phyloP scores from a whole-genome alignment of 2,888 invertebrate species.

The Flexamia atlantica region DNA sequence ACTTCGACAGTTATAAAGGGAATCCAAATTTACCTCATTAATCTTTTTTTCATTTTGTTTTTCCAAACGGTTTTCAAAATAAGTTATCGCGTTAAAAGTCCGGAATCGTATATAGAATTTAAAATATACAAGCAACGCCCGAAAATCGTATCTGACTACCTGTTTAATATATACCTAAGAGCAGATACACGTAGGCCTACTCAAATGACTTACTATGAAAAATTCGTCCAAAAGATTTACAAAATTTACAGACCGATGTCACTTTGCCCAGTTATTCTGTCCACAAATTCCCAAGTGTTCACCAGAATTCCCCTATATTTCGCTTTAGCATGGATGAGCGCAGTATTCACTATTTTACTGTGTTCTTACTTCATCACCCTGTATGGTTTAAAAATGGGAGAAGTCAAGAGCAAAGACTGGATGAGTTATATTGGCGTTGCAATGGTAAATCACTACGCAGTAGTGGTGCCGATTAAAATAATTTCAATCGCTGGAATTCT shows the following conservation, averaged over 20 bases:
- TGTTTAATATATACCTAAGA: not conserved
- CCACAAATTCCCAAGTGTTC: not conserved
- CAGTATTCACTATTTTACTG: not conserved
- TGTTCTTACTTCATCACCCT: not conserved
- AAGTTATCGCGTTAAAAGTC: not conserved
- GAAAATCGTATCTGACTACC: not conserved
- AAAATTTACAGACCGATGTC: conserved; percentile 17
- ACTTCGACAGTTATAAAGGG: not conserved
- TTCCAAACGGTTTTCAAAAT: not conserved
- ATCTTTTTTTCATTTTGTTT: not conserved
- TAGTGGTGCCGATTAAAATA: not conserved
- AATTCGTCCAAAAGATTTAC: conserved; percentile 7
- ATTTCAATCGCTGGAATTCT: not conserved
- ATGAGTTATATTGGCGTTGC: not conserved
- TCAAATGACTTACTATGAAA: not conserved
- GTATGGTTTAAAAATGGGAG: conserved; percentile 10
- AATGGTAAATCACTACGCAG: not conserved
- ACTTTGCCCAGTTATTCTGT: not conserved
- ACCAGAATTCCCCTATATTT: not conserved
- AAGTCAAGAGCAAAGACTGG: conserved; percentile 11
- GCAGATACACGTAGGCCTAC: not conserved
- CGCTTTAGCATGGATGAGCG: not conserved
- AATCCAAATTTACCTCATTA: not conserved
- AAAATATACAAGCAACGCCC: not conserved
- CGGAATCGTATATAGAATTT: not conserved